phyloP scores from a whole-genome alignment of 2,888 invertebrate genomes.

The Auanema freiburgensis region DNA sequence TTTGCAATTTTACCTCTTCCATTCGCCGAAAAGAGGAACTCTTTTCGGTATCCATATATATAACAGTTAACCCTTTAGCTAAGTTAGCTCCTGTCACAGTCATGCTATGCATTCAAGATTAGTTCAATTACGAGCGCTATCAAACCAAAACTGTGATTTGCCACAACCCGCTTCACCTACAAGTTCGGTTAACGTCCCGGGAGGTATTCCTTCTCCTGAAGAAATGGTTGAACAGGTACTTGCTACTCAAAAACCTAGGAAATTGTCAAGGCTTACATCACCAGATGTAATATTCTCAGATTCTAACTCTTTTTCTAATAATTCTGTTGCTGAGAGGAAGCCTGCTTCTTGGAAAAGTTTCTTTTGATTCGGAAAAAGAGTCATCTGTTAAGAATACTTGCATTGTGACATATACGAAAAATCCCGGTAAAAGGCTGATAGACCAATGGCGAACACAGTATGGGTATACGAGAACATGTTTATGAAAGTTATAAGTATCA shows the following conservation, averaged over 20 bases:
- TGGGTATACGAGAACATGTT: too few relatives aligned
- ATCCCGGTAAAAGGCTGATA: too few relatives aligned
- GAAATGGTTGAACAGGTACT: not conserved
- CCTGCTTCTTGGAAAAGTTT: not conserved
- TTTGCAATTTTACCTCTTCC: constrained; percentile 1
- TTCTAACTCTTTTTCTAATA: constrained; percentile 3
- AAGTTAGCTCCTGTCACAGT: constrained; percentile 9
- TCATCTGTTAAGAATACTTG: too few relatives aligned
- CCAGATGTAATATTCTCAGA: not conserved
- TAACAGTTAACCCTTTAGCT: not conserved
- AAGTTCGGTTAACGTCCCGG: constrained; percentile 14
- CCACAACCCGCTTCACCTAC: constrained; percentile 19
- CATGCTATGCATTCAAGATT: constrained; percentile 7
- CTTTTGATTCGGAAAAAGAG: too few relatives aligned
- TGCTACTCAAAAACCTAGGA: not conserved
- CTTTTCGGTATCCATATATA: constrained; percentile 20
- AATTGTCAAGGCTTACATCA: not conserved
- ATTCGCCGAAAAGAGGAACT: constrained; percentile 13
- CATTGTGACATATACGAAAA: too few relatives aligned
- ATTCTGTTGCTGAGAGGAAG: not conserved
- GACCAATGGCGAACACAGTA: too few relatives aligned
- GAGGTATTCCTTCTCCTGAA: constrained; percentile 16
- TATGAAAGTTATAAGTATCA: too few relatives aligned
- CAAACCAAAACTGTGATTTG: constrained; percentile 20
- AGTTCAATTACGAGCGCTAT: not conserved